phyloP scores from a whole-genome alignment of 2,113 vertebrate genomes.

The Brevimyrus niger region DNA sequence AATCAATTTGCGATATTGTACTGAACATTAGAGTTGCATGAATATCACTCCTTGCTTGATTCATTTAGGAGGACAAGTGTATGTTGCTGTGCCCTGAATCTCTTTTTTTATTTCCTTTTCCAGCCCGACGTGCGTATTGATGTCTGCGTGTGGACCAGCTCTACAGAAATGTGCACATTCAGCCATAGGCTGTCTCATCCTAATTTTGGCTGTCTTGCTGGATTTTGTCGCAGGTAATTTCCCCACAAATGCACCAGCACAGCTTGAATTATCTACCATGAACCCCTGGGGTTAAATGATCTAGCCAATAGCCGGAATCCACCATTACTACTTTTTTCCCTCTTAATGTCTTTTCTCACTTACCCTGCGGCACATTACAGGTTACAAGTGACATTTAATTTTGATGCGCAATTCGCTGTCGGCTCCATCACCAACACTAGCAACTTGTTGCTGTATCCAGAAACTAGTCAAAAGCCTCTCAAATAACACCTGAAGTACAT shows the following conservation, averaged over 20 bases:
- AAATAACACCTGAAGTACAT: background rate
- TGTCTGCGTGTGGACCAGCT: slow-evolving; percentile 45
- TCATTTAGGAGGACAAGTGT: background rate
- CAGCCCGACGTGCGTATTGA: slow-evolving; percentile 46
- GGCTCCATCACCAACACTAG: background rate
- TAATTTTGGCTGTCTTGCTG: slow-evolving; percentile 45
- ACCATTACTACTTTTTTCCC: background rate
- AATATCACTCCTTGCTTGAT: background rate
- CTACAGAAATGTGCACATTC: slow-evolving; percentile 41
- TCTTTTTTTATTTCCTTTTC: slow-evolving; percentile 4
- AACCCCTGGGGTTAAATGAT: background rate
- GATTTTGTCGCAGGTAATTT: slow-evolving; percentile 47
- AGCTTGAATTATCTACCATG: background rate
- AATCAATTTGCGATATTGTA: background rate
- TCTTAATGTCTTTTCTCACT: background rate
- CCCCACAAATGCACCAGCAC: background rate
- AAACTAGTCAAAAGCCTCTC: background rate
- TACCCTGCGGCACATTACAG: background rate
- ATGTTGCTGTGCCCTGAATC: slow-evolving; percentile 12
- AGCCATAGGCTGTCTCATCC: slow-evolving; percentile 41
- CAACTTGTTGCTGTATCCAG: background rate
- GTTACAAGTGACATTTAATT: background rate
- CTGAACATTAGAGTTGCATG: background rate
- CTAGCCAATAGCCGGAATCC: background rate
- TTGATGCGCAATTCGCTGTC: background rate